These are phyloP conservation scores for Seriola aureovittata DNA, from an alignment of 2,113 vertebrate genomes.

Conservation along the genomic window DNA sequence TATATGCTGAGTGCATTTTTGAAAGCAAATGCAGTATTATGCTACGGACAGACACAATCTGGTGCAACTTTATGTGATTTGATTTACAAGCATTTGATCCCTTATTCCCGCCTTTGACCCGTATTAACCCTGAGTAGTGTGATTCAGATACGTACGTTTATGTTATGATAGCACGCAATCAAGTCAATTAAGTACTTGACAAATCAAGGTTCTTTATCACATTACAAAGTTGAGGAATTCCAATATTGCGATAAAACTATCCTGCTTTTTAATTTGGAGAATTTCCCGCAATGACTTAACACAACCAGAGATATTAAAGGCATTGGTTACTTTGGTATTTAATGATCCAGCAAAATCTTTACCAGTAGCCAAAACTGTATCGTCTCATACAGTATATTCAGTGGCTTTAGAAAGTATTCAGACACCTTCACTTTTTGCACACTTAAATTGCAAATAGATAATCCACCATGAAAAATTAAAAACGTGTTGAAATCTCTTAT, in stretches of 20 bases:
- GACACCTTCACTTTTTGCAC: background rate
- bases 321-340: too few relatives aligned
- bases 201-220: background rate
- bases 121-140: too few relatives aligned
- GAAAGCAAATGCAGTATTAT: constrained; percentile 2
- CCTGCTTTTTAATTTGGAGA: background rate
- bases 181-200: background rate
- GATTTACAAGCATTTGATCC: background rate
- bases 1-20: constrained; percentile 25
- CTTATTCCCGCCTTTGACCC: background rate
- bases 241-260: background rate
- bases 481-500: too few relatives aligned
- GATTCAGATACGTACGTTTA: background rate
- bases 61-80: background rate
- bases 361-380: too few relatives aligned
- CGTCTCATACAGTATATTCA: background rate
- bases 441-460: background rate
- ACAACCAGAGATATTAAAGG: background rate
- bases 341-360: too few relatives aligned
- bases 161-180: background rate
- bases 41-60: background rate
- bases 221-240: background rate
- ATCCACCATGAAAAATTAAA: too few relatives aligned
- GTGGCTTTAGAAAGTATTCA: background rate
- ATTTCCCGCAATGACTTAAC: background rate